Evolutionary conservation across 2,888 invertebrate genomes (phyloP).

Genomic region (Tricholauxania praeusta): DNA sequence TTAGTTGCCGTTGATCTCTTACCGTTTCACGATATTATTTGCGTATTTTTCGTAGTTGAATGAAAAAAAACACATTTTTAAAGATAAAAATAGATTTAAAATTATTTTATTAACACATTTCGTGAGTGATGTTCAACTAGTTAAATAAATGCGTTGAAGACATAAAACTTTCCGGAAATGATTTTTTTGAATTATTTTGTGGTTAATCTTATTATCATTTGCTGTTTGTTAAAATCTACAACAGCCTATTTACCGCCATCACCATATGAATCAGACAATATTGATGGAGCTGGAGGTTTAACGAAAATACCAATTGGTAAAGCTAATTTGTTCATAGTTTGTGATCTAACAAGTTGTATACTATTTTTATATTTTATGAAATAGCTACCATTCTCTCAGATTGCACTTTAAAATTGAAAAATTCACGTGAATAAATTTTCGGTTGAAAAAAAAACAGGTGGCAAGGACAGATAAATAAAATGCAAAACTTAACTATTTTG

Average conservation of each 20-base stretch:
- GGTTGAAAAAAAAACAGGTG: too few relatives aligned
- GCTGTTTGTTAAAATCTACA: background rate
- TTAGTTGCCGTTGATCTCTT: slow-evolving; percentile 17
- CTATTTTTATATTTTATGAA: too few relatives aligned
- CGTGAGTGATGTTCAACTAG: background rate
- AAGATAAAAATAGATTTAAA: slow-evolving; percentile 19
- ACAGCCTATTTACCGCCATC: background rate
- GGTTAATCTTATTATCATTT: background rate
- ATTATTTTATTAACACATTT: background rate
- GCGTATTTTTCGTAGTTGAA: background rate
- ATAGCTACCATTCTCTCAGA: too few relatives aligned
- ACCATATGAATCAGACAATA: background rate
- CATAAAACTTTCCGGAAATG: background rate
- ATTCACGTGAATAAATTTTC: too few relatives aligned
- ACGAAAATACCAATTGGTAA: slow-evolving; percentile 27
- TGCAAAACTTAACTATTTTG: too few relatives aligned
- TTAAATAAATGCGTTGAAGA: background rate
- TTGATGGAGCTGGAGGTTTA: background rate
- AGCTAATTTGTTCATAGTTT: background rate
- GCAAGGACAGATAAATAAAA: too few relatives aligned
- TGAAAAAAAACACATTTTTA: slow-evolving; percentile 7
- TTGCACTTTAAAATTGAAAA: too few relatives aligned
- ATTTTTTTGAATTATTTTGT: background rate
- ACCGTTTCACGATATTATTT: background rate
- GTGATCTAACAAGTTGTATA: too few relatives aligned